phyloP scores from a whole-genome alignment of 2,113 vertebrate genomes.

The Excalfactoria chinensis region DNA sequence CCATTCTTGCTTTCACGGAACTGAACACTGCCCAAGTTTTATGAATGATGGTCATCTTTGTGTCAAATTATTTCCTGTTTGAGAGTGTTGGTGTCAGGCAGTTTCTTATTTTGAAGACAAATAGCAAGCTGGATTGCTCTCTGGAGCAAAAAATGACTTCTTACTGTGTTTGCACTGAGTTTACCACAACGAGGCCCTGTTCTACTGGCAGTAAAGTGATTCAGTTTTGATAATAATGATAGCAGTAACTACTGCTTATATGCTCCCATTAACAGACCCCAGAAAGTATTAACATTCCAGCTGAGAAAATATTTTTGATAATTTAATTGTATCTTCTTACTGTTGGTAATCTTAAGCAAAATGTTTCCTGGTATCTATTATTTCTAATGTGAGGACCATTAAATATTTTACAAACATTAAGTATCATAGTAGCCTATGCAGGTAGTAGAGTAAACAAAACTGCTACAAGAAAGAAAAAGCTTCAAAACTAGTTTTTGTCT shows the following conservation, averaged over 20 bases:
- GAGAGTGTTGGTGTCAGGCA: not conserved
- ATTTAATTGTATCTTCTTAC: not conserved
- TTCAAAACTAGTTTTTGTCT: not conserved
- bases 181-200: not conserved
- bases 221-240: not conserved
- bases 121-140: not conserved
- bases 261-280: not conserved
- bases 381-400: not conserved
- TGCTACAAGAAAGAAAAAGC: not conserved
- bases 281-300: not conserved
- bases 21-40: not conserved
- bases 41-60: not conserved
- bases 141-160: conserved; percentile 4
- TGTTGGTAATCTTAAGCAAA: not conserved
- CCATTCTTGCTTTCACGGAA: not conserved
- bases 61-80: not conserved
- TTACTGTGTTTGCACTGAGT: not conserved
- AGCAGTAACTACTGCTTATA: not conserved
- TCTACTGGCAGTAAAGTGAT: not conserved
- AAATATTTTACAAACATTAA: not conserved
- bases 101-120: not conserved
- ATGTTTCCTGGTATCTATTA: not conserved
- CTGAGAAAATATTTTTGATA: not conserved
- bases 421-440: not conserved
- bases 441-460: not conserved